Evolutionary conservation across 1,140 invertebrate species (phyloP).

Genomic region (Uloborus diversus): DNA sequence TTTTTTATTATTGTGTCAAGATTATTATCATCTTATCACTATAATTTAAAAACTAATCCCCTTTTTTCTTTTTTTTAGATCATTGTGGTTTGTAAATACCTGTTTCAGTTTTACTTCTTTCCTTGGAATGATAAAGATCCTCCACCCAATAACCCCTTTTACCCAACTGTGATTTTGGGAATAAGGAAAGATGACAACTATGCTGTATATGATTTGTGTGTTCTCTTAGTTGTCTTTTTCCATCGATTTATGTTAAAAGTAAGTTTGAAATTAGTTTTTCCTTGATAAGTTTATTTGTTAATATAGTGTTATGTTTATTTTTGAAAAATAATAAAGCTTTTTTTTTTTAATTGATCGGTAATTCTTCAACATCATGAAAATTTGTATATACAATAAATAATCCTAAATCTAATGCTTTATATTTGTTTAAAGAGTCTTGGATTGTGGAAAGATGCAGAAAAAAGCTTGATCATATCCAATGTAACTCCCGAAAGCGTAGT

Average conservation of each 20-base stretch:
- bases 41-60: too few species aligned
- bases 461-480: slow-evolving; percentile 50
- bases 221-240: slow-evolving; percentile 94
- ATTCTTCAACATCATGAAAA: too few species aligned
- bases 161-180: slow-evolving; percentile 86
- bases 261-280: slow-evolving; percentile 23
- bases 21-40: too few species aligned
- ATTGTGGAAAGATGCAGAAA: slow-evolving; percentile 83
- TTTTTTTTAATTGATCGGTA: too few species aligned
- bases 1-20: too few species aligned
- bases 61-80: slow-evolving; percentile 78
- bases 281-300: too few species aligned
- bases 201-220: slow-evolving; percentile 89
- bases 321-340: too few species aligned
- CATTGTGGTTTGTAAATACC: slow-evolving; percentile 94
- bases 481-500: slow-evolving; percentile 42
- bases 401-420: too few species aligned
- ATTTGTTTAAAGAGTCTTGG: slow-evolving; percentile 78
- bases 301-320: too few species aligned
- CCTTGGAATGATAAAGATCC: slow-evolving; percentile 79
- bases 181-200: slow-evolving; percentile 83
- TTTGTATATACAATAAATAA: too few species aligned
- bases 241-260: slow-evolving; percentile 81
- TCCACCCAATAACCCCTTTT: slow-evolving; percentile 73
- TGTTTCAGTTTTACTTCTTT: slow-evolving; percentile 95